A percentile compares a stretch with the other conserved stretches of the same genome.
These are phyloP conservation scores for Dipodomys stephensi DNA, from an alignment of 2,113 vertebrate species.

Conservation along the genomic window DNA sequence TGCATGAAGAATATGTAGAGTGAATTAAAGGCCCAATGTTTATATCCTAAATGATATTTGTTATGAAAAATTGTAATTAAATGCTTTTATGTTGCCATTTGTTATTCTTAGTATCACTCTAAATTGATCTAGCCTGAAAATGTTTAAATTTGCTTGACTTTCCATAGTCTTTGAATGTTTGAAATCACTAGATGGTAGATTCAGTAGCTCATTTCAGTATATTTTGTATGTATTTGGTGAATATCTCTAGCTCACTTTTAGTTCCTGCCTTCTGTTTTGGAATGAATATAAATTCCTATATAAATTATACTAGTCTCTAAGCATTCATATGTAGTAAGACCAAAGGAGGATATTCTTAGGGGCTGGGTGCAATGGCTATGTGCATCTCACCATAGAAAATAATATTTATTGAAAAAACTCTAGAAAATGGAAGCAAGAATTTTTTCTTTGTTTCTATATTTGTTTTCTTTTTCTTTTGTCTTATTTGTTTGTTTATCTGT, in stretches of 20 bases:
- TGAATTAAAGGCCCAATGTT: slow-evolving; percentile 10
- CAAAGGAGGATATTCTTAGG: no score
- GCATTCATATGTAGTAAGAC: no score
- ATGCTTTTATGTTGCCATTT: background rate
- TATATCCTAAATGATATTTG: background rate
- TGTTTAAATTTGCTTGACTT: background rate
- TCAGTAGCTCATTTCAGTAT: background rate
- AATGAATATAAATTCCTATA: background rate
- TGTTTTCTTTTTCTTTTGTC: no score
- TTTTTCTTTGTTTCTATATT: no score
- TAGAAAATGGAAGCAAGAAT: no score
- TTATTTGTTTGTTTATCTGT: no score
- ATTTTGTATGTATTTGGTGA: background rate
- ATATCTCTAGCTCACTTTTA: slow-evolving; percentile 8
- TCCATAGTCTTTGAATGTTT: slow-evolving; percentile 4
- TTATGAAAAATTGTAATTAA: slow-evolving; percentile 26
- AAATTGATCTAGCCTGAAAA: slow-evolving; percentile 15
- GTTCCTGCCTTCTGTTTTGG: background rate
- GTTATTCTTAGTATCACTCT: slow-evolving; percentile 12
- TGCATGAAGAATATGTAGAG: background rate
- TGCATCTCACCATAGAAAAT: no score
- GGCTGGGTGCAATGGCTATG: no score
- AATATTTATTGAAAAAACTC: no score
- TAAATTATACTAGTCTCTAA: no score
- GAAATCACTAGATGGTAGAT: background rate